phyloP scores from a whole-genome alignment of 2,888 invertebrate genomes.

The Gandaritis pyraliata region DNA sequence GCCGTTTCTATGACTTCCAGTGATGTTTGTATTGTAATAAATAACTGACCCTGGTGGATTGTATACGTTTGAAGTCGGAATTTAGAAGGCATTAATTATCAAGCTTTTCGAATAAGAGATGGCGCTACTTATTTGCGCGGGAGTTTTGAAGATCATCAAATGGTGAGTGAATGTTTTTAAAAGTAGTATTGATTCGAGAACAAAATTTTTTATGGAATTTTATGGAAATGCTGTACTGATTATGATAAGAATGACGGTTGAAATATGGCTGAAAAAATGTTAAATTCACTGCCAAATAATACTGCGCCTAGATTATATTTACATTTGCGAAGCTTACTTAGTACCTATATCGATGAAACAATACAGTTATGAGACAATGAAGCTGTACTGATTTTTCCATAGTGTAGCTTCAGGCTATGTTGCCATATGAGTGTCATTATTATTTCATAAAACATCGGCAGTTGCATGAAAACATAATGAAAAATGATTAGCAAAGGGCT shows the following conservation, averaged over 20 bases:
- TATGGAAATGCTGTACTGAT: conserved; percentile 24
- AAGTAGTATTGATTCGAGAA: conserved; percentile 8
- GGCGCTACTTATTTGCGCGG: conserved; percentile 2
- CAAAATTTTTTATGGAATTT: conserved; percentile 21
- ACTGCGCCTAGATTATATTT: neutral
- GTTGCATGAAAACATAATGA: neutral
- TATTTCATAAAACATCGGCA: conserved; percentile 11
- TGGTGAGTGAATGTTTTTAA: conserved; percentile 13
- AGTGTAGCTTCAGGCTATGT: conserved; percentile 21
- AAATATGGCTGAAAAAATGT: conserved; percentile 6
- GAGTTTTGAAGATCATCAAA: neutral
- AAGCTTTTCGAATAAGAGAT: conserved; percentile 3
- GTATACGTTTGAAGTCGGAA: conserved; percentile 22
- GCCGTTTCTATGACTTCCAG: neutral
- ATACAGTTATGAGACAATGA: conserved; percentile 10
- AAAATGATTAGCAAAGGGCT: neutral
- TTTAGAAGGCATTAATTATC: neutral
- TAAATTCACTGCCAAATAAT: conserved; percentile 24
- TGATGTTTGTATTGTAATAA: conserved; percentile 3
- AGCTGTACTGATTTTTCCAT: conserved; percentile 19
- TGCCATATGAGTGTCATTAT: conserved; percentile 29
- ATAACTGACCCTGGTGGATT: conserved; percentile 3
- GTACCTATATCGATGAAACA: neutral
- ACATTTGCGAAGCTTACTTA: conserved; percentile 3
- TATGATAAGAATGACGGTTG: conserved; percentile 12